These are phyloP conservation scores for Ctenicera cuprea DNA, from an alignment of 2,888 invertebrate genomes.

Conservation along the genomic window DNA sequence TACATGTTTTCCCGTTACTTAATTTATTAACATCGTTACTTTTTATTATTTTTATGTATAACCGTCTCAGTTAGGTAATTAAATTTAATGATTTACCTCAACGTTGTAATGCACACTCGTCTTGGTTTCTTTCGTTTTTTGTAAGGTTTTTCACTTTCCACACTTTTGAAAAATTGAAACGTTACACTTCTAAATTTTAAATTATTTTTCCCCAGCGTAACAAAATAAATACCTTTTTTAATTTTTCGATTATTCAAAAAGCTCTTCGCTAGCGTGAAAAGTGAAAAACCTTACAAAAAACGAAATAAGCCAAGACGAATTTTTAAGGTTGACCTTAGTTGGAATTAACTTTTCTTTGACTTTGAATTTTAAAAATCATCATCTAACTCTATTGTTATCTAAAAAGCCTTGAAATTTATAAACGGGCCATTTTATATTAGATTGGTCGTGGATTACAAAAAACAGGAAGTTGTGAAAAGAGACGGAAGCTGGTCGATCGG, in stretches of 20 bases:
- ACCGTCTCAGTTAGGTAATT: conserved; percentile 4
- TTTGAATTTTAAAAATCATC: conserved; percentile 9
- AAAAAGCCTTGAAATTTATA: conserved; percentile 10
- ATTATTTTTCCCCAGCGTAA: too few relatives aligned
- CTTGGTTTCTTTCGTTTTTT: too few relatives aligned
- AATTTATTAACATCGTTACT: conserved; percentile 36
- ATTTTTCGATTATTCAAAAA: too few relatives aligned
- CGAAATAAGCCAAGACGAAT: too few relatives aligned
- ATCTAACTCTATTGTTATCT: neutral
- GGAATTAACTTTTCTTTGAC: neutral
- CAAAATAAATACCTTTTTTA: too few relatives aligned
- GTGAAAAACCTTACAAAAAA: too few relatives aligned
- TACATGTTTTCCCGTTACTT: conserved; percentile 32
- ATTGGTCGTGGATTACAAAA: conserved; percentile 27
- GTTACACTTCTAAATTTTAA: too few relatives aligned
- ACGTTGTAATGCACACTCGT: too few relatives aligned
- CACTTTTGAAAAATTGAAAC: too few relatives aligned
- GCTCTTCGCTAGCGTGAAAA: too few relatives aligned
- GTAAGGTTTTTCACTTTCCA: too few relatives aligned
- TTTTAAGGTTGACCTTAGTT: too few relatives aligned
- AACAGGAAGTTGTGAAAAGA: conserved; percentile 31
- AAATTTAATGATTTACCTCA: neutral
- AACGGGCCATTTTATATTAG: conserved; percentile 1
- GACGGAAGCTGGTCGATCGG: conserved; percentile 20
- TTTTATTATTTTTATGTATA: neutral